Evolutionary conservation across 2,797 vertebrate genomes (phyloP).

Genomic region (Ambastaia sidthimunki): DNA sequence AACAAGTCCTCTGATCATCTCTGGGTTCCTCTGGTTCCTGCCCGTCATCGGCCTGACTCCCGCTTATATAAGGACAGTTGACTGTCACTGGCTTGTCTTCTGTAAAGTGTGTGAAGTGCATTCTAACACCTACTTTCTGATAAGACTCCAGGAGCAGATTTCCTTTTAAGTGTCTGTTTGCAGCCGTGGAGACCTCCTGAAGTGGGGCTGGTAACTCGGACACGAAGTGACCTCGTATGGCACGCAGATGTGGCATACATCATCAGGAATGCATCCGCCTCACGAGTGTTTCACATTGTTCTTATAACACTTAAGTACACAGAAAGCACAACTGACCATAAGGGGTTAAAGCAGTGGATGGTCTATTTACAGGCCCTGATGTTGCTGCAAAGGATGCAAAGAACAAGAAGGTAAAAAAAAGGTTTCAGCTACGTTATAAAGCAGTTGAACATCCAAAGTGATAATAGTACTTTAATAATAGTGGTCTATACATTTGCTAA

Average conservation of each 20-base stretch:
- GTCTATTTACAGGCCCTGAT: slow-evolving; percentile 44
- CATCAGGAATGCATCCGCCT: slow-evolving; percentile 65
- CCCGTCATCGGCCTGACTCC: slow-evolving; percentile 40
- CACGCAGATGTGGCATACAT: slow-evolving; percentile 75
- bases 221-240: slow-evolving; percentile 72
- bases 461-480: too few relatives aligned
- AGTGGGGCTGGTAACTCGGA: slow-evolving; percentile 55
- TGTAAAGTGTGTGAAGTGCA: slow-evolving; percentile 78
- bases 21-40: slow-evolving; percentile 54
- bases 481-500: too few relatives aligned
- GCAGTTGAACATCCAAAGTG: too few relatives aligned
- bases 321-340: slow-evolving; percentile 62
- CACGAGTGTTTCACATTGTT: slow-evolving; percentile 64
- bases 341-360: slow-evolving; percentile 54
- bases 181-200: slow-evolving; percentile 56
- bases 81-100: slow-evolving; percentile 72
- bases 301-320: slow-evolving; percentile 41
- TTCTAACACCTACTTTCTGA: slow-evolving; percentile 81
- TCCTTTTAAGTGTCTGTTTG: slow-evolving; percentile 82
- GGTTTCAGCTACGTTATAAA: too few relatives aligned
- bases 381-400: neutral
- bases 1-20: slow-evolving; percentile 74
- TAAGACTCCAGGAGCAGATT: slow-evolving; percentile 78
- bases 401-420: neutral
- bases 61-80: slow-evolving; percentile 73